Percentiles rank a stretch among this genome's conserved stretches.
Conservation (phyloP, 1,140 invertebrate species). For the Caenorhabditis latens region DNA sequence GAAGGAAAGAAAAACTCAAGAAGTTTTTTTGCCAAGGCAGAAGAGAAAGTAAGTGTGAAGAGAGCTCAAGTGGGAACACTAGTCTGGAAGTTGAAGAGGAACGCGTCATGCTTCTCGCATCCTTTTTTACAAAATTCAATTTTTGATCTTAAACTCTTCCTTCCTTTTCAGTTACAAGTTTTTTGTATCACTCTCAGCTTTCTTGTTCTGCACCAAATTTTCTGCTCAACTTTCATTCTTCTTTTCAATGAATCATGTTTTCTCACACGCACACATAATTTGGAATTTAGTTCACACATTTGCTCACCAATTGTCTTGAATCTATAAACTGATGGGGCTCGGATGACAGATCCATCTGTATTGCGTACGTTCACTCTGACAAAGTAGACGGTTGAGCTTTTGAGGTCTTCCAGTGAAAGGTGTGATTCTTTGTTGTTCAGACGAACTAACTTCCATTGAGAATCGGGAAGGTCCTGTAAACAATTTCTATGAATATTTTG, state of each 20-base stretch:
- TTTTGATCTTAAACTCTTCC: constrained; percentile 10
- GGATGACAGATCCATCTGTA: constrained; percentile 69
- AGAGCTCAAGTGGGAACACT: constrained; percentile 7
- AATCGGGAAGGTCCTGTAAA: constrained; percentile 63
- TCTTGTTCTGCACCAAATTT: constrained; percentile 1
- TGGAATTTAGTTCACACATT: constrained; percentile 13
- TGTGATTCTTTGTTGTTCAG: constrained; percentile 67
- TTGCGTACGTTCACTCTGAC: constrained; percentile 72
- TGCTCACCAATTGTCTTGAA: constrained; percentile 74
- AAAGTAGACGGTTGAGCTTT: constrained; percentile 74
- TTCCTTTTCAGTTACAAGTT: background rate
- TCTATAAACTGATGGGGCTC: constrained; percentile 72
- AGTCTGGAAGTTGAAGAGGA: background rate
- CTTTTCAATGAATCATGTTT: constrained; percentile 30
- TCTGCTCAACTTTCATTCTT: background rate
- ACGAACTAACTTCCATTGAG: constrained; percentile 65
- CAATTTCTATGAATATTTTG: background rate
- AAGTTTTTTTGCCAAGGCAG: background rate
- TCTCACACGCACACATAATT: constrained; percentile 11
- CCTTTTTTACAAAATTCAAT: background rate
- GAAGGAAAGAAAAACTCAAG: background rate
- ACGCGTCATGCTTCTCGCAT: background rate
- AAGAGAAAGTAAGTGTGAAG: background rate
- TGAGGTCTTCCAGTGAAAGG: constrained; percentile 67
- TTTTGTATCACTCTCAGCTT: constrained; percentile 1